Conservation (phyloP, 2,113 vertebrate genomes). For the Pangasianodon gigas region DNA sequence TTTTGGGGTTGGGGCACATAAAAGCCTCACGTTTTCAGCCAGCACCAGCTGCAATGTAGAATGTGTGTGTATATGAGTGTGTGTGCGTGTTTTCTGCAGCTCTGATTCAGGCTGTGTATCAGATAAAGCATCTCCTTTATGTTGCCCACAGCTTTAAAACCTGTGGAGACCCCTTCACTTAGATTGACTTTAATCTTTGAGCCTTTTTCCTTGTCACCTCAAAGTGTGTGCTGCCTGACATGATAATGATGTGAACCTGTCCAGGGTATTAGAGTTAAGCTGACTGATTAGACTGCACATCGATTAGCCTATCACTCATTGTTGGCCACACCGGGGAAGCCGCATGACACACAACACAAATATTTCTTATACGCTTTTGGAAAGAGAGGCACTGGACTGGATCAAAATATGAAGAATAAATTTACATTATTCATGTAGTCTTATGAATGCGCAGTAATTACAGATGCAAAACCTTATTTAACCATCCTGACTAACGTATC, state of each 20-base stretch:
- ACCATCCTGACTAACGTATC: not conserved
- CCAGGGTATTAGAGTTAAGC: conserved; percentile 78
- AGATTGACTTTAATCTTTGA: conserved; percentile 73
- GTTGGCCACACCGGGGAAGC: conserved; percentile 57
- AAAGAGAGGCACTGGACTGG: not conserved
- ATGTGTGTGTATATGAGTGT: conserved; percentile 32
- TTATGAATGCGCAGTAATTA: not conserved
- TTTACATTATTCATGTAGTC: not conserved
- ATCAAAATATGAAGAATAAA: not conserved
- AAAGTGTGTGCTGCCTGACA: conserved; percentile 73
- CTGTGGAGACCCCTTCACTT: conserved; percentile 64
- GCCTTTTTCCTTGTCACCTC: conserved; percentile 72
- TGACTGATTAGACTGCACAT: conserved; percentile 75
- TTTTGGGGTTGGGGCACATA: conserved; percentile 47
- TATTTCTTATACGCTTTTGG: not conserved
- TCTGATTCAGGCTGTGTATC: conserved; percentile 27
- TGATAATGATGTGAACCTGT: conserved; percentile 80
- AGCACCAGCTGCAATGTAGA: conserved; percentile 39
- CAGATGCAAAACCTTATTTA: not conserved
- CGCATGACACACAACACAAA: conserved; percentile 26
- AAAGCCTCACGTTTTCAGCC: conserved; percentile 47
- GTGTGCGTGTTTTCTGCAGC: conserved; percentile 43
- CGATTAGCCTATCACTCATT: conserved; percentile 75
- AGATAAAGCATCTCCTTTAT: conserved; percentile 52
- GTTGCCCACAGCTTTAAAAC: conserved; percentile 55